phyloP scores from a whole-genome alignment of 2,888 invertebrate genomes.

The Terebella lapidaria region DNA sequence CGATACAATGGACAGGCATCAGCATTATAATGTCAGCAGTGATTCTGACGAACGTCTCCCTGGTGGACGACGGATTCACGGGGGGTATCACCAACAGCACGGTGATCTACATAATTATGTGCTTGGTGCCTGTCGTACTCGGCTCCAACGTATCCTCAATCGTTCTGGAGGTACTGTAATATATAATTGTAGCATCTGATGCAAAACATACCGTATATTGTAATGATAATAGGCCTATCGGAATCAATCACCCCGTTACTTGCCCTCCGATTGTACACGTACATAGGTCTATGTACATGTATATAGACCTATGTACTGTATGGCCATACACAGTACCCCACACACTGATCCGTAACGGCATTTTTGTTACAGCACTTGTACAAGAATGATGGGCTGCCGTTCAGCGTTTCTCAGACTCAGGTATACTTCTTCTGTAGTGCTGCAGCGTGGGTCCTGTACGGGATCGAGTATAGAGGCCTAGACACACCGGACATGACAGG shows the following conservation, averaged over 20 bases:
- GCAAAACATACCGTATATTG: no score
- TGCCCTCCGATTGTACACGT: no score
- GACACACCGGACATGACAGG: no score
- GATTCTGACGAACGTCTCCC: constrained; percentile 15
- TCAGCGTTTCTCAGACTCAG: constrained; percentile 23
- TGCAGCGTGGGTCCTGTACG: constrained; percentile 12
- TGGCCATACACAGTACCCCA: no score
- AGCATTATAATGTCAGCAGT: constrained; percentile 16
- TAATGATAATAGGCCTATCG: no score
- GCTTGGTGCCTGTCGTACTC: constrained; percentile 7
- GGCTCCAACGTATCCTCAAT: constrained; percentile 13
- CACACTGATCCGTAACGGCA: no score
- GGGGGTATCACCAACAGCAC: neutral
- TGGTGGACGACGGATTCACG: no score
- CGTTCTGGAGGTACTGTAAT: constrained; percentile 11
- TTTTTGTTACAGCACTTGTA: constrained; percentile 25
- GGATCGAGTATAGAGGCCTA: no score
- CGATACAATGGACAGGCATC: constrained; percentile 18
- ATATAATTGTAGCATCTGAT: constrained; percentile 17
- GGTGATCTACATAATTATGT: neutral
- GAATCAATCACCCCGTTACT: no score
- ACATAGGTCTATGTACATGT: no score
- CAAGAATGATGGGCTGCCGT: constrained; percentile 21
- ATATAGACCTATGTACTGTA: no score
- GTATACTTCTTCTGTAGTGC: constrained; percentile 17